These are phyloP conservation scores for Coleophora deauratella DNA, from an alignment of 2,888 invertebrate species.

Conservation along the genomic window DNA sequence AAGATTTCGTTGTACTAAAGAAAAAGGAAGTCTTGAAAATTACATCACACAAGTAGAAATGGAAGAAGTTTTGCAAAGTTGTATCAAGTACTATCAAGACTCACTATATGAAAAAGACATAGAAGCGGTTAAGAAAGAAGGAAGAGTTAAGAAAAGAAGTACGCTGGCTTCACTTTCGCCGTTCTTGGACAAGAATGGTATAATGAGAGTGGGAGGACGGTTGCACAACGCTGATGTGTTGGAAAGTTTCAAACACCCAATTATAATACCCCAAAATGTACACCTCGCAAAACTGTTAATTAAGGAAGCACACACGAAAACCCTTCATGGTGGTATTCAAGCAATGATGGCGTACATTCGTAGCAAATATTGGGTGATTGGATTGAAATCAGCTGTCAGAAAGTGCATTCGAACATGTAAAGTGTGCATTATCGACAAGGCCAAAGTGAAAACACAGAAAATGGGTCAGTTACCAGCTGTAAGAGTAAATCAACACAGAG, in stretches of 20 bases:
- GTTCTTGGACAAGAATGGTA: conserved; percentile 1
- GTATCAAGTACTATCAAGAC: too few relatives aligned
- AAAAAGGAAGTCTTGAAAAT: conserved; percentile 1
- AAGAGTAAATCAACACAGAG: conserved; percentile 6
- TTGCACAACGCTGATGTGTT: conserved; percentile 2
- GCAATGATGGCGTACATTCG: conserved; percentile 8
- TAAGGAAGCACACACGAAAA: conserved; percentile 1
- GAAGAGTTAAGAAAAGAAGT: conserved; percentile 1
- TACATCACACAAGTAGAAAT: background rate
- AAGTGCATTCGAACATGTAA: background rate
- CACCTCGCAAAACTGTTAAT: conserved; percentile 1
- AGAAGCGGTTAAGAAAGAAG: too few relatives aligned
- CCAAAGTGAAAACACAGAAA: conserved; percentile 1
- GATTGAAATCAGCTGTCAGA: conserved; percentile 1
- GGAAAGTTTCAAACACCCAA: conserved; percentile 5
- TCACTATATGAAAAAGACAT: too few relatives aligned
- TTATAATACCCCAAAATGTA: conserved; percentile 3
- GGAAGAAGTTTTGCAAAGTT: too few relatives aligned
- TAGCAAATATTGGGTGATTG: conserved; percentile 10
- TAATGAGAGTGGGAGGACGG: conserved; percentile 8
- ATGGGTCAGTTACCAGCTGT: conserved; percentile 13
- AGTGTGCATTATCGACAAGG: background rate
- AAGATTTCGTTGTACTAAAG: conserved; percentile 2
- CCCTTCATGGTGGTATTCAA: conserved; percentile 7
- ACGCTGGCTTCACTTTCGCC: background rate